phyloP scores from a whole-genome alignment of 2,797 vertebrate genomes.

The Eidolon dupreanum region DNA sequence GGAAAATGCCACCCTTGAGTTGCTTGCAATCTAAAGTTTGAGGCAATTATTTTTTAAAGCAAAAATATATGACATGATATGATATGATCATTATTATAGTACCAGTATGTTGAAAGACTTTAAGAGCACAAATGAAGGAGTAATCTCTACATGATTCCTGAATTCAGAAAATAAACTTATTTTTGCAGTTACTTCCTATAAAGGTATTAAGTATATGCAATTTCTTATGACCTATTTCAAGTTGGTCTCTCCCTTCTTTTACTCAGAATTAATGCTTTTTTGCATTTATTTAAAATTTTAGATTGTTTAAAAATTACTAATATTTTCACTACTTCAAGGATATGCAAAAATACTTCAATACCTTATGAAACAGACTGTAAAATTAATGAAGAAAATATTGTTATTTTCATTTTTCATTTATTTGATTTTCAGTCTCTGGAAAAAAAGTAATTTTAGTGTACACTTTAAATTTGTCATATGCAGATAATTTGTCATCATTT shows the following conservation, averaged over 20 bases:
- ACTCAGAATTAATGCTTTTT: not conserved
- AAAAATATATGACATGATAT: not conserved
- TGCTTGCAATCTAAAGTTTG: not conserved
- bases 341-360: not conserved
- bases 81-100: not conserved
- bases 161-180: constrained; percentile 18
- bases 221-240: not conserved
- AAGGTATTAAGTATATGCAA: not conserved
- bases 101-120: not conserved
- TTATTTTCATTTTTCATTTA: constrained; percentile 1
- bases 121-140: not conserved
- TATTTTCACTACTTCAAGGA: not conserved
- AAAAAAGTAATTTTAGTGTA: not conserved
- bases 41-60: not conserved
- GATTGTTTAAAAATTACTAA: not conserved
- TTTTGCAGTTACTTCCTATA: not conserved
- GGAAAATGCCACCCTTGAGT: not conserved
- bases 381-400: not conserved
- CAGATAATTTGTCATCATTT: not conserved
- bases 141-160: not conserved
- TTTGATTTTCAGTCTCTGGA: not conserved
- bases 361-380: not conserved
- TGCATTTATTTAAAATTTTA: not conserved
- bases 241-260: not conserved
- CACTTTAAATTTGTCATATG: not conserved